Conservation (phyloP, 2,113 vertebrate genomes). For the Butorides virescens region DNA sequence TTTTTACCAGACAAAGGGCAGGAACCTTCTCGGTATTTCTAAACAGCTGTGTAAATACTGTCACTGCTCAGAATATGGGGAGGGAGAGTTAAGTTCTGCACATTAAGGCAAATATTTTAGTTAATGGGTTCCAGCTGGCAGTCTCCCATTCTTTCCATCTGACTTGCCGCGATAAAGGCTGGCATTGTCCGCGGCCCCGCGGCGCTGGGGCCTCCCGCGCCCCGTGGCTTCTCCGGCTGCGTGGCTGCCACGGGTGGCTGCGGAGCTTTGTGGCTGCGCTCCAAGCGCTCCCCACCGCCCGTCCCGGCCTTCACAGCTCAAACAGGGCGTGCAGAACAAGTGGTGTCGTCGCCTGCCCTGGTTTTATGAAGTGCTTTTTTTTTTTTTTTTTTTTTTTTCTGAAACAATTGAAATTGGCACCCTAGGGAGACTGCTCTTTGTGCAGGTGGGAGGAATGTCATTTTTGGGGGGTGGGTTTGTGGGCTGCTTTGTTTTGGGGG, state of each 20-base stretch:
- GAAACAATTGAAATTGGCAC: accelerated
- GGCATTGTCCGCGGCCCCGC: background rate
- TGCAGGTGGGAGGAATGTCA: accelerated
- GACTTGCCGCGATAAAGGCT: background rate
- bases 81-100: background rate
- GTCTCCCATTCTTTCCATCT: background rate
- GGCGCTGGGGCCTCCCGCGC: background rate
- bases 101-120: background rate
- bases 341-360: accelerated
- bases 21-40: background rate
- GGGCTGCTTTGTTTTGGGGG: background rate
- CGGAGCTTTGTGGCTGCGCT: accelerated
- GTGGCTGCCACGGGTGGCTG: background rate
- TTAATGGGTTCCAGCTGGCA: background rate
- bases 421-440: accelerated
- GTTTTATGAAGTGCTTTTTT: accelerated
- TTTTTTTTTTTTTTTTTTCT: too few relatives aligned
- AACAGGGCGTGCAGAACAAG: accelerated
- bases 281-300: accelerated
- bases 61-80: accelerated
- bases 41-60: slow-evolving; percentile 21
- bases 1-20: background rate
- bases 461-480: too few relatives aligned
- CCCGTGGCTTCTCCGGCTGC: background rate
- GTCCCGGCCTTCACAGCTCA: accelerated